Evolutionary conservation across 2,113 vertebrate species (phyloP).

Genomic region (Sorex araneus): DNA sequence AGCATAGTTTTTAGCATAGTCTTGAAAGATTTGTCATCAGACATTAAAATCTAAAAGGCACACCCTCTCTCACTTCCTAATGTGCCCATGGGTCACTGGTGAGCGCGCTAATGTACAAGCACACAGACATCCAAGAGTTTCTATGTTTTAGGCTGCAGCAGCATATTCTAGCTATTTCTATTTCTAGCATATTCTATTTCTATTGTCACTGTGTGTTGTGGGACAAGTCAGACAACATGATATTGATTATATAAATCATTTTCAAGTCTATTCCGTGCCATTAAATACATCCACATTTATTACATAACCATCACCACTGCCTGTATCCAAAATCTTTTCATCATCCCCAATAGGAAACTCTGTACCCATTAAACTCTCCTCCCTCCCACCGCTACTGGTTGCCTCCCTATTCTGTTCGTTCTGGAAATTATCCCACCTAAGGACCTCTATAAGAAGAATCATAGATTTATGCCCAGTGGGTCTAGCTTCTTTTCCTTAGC

Average conservation of each 20-base stretch:
- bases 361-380: not conserved
- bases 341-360: not conserved
- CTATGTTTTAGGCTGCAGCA: not conserved
- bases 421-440: not conserved
- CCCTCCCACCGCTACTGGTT: too few relatives aligned
- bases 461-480: not conserved
- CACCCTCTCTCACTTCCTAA: not conserved
- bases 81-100: too few relatives aligned
- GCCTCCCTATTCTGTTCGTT: not conserved
- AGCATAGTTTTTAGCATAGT: not conserved
- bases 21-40: not conserved
- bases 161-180: not conserved
- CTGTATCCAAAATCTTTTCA: conserved; percentile 12
- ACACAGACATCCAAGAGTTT: too few relatives aligned
- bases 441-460: not conserved
- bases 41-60: not conserved
- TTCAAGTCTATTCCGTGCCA: conserved; percentile 6
- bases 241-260: conserved; percentile 45
- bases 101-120: too few relatives aligned
- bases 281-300: conserved; percentile 12
- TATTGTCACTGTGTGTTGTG: conserved; percentile 10
- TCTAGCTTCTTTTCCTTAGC: conserved; percentile 10
- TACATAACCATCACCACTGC: not conserved
- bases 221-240: not conserved
- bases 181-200: too few relatives aligned